Conservation (phyloP, 2,113 vertebrate genomes). For the Tor tambroides region DNA sequence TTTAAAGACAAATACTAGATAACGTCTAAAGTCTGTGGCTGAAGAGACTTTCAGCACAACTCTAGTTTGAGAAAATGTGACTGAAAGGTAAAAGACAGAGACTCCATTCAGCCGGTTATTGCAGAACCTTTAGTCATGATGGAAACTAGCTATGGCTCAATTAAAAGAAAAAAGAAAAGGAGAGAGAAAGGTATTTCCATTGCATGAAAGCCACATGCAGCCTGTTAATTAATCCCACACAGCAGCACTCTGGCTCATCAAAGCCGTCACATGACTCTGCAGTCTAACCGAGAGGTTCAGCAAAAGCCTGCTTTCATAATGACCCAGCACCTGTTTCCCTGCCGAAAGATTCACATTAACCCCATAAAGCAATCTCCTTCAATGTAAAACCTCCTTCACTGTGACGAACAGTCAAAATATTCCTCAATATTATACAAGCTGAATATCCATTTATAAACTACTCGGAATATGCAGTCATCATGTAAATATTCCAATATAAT, state of each 20-base stretch:
- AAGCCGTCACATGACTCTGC: slow-evolving; percentile 34
- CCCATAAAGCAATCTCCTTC: background rate
- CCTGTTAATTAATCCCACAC: slow-evolving; percentile 3
- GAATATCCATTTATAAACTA: background rate
- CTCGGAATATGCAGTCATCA: background rate
- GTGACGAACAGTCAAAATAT: background rate
- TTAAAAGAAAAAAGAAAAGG: background rate
- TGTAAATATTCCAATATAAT: background rate
- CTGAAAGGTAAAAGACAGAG: background rate
- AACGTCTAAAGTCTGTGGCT: background rate
- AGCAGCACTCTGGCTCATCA: background rate
- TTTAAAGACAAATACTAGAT: background rate
- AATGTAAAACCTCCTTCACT: background rate
- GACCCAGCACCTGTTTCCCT: background rate
- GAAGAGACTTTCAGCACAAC: background rate
- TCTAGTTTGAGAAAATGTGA: background rate
- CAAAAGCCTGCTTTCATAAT: slow-evolving; percentile 11
- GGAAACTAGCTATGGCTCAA: background rate
- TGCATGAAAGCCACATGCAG: slow-evolving; percentile 13
- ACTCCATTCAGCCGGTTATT: background rate
- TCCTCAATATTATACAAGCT: background rate
- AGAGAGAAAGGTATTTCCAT: background rate
- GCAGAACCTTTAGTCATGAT: background rate
- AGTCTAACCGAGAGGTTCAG: background rate
- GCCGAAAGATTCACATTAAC: background rate